Evolutionary conservation across 2,888 invertebrate species (phyloP).

Genomic region (Apocheima hispidaria): DNA sequence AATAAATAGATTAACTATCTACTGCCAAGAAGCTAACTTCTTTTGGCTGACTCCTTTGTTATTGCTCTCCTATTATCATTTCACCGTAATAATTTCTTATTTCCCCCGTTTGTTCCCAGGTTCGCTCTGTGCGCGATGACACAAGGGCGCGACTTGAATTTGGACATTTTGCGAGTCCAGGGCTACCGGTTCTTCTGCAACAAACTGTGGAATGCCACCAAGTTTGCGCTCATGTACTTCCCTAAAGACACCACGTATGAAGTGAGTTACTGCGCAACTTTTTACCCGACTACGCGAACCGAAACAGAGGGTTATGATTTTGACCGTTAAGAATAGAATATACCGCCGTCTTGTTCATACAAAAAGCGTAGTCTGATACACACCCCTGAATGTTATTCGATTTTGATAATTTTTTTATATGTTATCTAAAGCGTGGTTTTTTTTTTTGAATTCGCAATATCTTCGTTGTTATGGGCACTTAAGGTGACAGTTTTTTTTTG

Average conservation of each 20-base stretch:
- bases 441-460: no score
- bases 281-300: background rate
- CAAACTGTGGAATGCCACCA: slow-evolving; percentile 99
- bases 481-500: no score
- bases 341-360: no score
- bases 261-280: slow-evolving; percentile 49
- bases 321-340: no score
- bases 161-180: slow-evolving; percentile 97
- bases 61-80: background rate
- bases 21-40: background rate
- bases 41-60: background rate
- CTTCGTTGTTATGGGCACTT: no score
- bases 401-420: no score
- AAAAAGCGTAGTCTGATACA: no score
- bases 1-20: no score
- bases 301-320: background rate
- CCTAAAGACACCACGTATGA: slow-evolving; percentile 83
- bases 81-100: background rate
- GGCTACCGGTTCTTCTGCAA: slow-evolving; percentile 99
- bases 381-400: no score
- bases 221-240: slow-evolving; percentile 94
- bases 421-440: no score
- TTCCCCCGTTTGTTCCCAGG: slow-evolving; percentile 67
- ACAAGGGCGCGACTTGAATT: slow-evolving; percentile 97
- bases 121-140: slow-evolving; percentile 96